Percentiles rank a stretch among this genome's conserved stretches.
phyloP scores from a whole-genome alignment of 1,140 invertebrate genomes.

The Latrodectus geometricus region DNA sequence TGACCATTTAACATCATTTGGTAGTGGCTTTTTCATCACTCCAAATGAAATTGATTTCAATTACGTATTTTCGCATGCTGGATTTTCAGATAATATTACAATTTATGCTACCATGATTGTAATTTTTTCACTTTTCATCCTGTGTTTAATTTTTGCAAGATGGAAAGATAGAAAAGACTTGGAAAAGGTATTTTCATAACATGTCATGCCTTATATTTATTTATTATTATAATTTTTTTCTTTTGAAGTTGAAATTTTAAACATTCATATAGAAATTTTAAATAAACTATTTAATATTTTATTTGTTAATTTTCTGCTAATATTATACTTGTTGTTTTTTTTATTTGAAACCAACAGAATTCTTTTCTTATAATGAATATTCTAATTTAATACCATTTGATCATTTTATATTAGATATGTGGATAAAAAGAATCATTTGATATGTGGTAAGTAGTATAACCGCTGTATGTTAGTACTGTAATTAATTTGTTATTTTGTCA shows the following conservation, averaged over 20 bases:
- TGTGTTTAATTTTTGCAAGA: slow-evolving; percentile 44
- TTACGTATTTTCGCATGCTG: slow-evolving; percentile 68
- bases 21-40: slow-evolving; percentile 68
- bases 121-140: slow-evolving; percentile 34
- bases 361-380: too few species aligned
- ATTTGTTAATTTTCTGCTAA: too few species aligned
- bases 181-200: slow-evolving; percentile 34
- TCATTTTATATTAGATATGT: too few species aligned
- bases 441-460: too few species aligned
- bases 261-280: neutral
- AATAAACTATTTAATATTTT: neutral
- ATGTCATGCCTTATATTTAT: neutral
- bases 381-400: too few species aligned
- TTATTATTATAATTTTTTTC: too few species aligned
- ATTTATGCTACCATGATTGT: slow-evolving; percentile 53
- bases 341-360: too few species aligned
- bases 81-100: slow-evolving; percentile 35
- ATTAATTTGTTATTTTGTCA: too few species aligned
- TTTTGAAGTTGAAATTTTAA: neutral
- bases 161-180: slow-evolving; percentile 62
- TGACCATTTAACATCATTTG: slow-evolving; percentile 69
- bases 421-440: too few species aligned
- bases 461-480: too few species aligned
- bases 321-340: too few species aligned
- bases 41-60: slow-evolving; percentile 70